Conservation (phyloP, 2,888 invertebrate genomes). For the Tenodera sinensis region DNA sequence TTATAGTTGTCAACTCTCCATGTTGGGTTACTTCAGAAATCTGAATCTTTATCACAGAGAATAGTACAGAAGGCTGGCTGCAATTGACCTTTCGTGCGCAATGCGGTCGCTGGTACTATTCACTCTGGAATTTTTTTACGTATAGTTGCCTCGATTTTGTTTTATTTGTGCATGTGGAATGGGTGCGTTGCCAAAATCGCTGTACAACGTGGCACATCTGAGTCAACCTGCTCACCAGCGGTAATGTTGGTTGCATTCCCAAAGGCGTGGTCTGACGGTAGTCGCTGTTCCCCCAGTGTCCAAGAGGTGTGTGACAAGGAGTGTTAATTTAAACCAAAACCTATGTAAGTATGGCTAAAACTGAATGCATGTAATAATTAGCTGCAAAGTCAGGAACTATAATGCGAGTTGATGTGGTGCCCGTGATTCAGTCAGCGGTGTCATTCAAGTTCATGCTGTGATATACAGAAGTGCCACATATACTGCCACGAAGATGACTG, state of each 20-base stretch:
- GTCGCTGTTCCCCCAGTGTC: background rate
- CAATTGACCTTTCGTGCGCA: background rate
- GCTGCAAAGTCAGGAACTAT: background rate
- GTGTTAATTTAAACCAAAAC: background rate
- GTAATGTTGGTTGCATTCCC: slow-evolving; percentile 12
- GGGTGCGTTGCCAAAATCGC: slow-evolving; percentile 6
- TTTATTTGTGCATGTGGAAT: background rate
- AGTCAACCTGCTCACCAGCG: slow-evolving; percentile 12
- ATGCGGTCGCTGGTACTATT: background rate
- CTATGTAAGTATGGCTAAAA: background rate
- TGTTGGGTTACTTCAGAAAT: background rate
- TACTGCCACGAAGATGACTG: background rate
- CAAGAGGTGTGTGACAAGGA: background rate
- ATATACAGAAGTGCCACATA: slow-evolving; percentile 1
- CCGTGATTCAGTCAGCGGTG: background rate
- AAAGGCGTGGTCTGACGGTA: slow-evolving; percentile 26
- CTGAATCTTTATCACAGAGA: background rate
- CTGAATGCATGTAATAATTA: background rate
- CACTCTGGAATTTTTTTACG: background rate
- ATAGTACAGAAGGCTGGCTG: background rate
- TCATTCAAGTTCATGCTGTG: background rate
- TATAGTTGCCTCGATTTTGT: background rate
- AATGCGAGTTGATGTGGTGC: background rate
- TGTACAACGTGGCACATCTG: slow-evolving; percentile 16
- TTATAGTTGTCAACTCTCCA: background rate